Evolutionary conservation across 2,888 invertebrate genomes (phyloP).

Genomic region (Apoderus coryli): DNA sequence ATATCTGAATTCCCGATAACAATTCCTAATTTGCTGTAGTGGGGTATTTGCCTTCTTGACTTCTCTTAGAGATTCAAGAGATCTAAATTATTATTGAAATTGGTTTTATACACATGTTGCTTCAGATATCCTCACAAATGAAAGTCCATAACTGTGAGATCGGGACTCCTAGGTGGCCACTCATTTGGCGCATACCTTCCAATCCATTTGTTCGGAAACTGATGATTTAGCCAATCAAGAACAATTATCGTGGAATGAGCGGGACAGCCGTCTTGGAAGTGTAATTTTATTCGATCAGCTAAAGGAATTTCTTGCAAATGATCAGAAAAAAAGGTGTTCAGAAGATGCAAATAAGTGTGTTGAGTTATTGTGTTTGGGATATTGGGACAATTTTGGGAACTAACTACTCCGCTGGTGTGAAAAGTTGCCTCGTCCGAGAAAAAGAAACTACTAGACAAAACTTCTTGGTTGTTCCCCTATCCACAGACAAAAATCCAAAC

Average conservation of each 20-base stretch:
- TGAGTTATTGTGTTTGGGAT: too few species aligned
- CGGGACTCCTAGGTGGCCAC: conserved; percentile 3
- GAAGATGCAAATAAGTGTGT: conserved; percentile 1
- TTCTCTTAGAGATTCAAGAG: too few species aligned
- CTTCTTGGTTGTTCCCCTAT: background rate
- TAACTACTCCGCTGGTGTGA: conserved; percentile 1
- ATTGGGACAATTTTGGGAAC: conserved; percentile 3
- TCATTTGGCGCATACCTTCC: background rate
- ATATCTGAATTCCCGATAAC: too few species aligned
- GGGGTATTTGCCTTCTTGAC: too few species aligned
- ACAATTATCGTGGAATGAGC: conserved; percentile 1
- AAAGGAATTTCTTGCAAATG: background rate
- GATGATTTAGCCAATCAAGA: background rate
- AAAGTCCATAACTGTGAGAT: conserved; percentile 3
- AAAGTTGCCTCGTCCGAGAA: conserved; percentile 2
- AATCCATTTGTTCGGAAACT: conserved; percentile 1
- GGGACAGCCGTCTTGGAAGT: conserved; percentile 2
- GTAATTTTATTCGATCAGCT: background rate
- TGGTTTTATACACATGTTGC: background rate
- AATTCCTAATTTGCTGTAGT: too few species aligned
- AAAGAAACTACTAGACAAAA: background rate
- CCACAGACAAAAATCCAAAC: conserved; percentile 1
- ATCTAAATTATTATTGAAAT: too few species aligned
- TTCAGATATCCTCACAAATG: conserved; percentile 4
- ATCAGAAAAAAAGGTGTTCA: conserved; percentile 1